These are phyloP conservation scores for Styela clava DNA, from an alignment of 23 tunicate species.

Conservation along the genomic window DNA sequence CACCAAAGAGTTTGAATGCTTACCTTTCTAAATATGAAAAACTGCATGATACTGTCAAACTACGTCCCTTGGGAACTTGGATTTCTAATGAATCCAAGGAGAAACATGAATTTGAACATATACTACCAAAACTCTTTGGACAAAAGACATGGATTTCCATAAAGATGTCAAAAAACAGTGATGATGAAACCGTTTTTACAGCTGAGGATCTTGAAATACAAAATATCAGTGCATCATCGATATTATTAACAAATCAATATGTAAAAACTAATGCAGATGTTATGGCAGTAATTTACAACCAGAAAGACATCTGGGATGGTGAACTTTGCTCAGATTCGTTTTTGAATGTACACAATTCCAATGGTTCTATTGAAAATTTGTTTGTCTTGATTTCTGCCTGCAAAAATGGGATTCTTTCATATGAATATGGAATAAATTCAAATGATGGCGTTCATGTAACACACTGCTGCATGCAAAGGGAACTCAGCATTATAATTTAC, in stretches of 20 bases:
- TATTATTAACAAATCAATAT: background rate
- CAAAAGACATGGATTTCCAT: constrained; percentile 12
- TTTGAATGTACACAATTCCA: background rate
- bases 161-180: background rate
- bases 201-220: background rate
- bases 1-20: background rate
- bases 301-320: constrained; percentile 20
- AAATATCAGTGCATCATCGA: background rate
- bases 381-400: background rate
- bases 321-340: background rate
- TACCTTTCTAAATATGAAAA: background rate
- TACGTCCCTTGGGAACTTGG: constrained; percentile 20
- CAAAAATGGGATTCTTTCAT: constrained; percentile 18
- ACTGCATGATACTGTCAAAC: background rate
- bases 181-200: background rate
- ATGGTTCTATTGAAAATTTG: constrained; percentile 10
- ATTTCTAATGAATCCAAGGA: background rate
- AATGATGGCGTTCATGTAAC: background rate
- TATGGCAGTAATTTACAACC: constrained; percentile 8
- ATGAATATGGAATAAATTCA: background rate
- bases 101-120: background rate
- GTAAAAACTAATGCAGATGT: background rate
- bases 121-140: constrained; percentile 19
- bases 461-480: constrained; percentile 25
- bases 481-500: constrained; percentile 5